Base-by-base conservation (phyloP, 2,888 invertebrate species). In the Mellilla xanthometata region DNA sequence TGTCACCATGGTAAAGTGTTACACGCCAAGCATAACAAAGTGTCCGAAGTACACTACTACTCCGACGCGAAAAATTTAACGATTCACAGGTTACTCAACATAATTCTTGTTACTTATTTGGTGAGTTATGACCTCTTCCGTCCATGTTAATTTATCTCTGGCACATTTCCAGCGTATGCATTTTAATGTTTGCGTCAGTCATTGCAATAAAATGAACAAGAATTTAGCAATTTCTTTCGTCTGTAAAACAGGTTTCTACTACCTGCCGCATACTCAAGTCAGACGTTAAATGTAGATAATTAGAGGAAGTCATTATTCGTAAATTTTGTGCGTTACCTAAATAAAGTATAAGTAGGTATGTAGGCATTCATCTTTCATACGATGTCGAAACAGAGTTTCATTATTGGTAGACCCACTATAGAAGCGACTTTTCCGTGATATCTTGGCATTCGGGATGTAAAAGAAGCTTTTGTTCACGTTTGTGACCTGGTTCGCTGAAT, bases 401-500 rank as follows among this genome's bases (percentile, higher is more conserved):
- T n/a, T 30, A 24, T 24, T 8, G 15, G 15, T 19, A 6, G 15
- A 24, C 7, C 19, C 36, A 13, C 13, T 27, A 22, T 23, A 39
- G 34, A 27, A 22, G 4, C 31, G 43, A 13, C 31, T 36, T 39
- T 42, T 15, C 29, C 13, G 31, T 34, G 31, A 15, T 49, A 31
- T 49, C 49, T 44, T 50, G 28, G 43, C 29, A 46, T 51, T 41
- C 48, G 42, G 41, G 39, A 47, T 9, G 42, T 39, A 28, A 45
- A 39, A 42, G 38, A 47, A 42, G 34, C 31, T 39, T 53, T 73
- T 73, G 72, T 76, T 75, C 68, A 57, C 50, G 56, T 47, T 52
- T 60, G 65, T 70, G 80, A 76, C 78, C 77, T 62, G 65, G 58
- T 74, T 80, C 57, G 50, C 58, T 41, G 62, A 65, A 66, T 66